A percentile compares a stretch with the other conserved stretches of the same genome.
phyloP scores from a whole-genome alignment of 2,113 vertebrate genomes.

The Taxidea taxus region DNA sequence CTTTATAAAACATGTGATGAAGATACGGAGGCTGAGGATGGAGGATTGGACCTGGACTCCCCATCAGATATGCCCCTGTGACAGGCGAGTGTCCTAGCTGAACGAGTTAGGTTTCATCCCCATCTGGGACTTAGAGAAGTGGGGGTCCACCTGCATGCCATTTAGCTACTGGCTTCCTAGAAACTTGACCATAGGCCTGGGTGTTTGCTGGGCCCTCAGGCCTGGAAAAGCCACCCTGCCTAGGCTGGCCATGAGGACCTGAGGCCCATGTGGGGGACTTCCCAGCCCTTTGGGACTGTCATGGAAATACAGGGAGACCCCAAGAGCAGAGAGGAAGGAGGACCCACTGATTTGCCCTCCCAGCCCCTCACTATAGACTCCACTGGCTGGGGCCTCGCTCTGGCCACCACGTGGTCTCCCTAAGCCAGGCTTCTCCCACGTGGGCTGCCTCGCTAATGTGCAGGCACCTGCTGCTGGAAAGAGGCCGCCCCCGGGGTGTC shows the following conservation, averaged over 20 bases:
- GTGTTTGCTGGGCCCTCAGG: neutral
- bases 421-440: neutral
- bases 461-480: neutral
- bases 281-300: fast-evolving
- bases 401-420: neutral
- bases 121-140: neutral
- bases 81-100: neutral
- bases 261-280: neutral
- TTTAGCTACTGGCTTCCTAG: neutral
- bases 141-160: fast-evolving
- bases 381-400: fast-evolving
- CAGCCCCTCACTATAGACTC: neutral
- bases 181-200: neutral
- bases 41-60: neutral
- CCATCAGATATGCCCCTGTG: fast-evolving
- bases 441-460: neutral
- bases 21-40: neutral
- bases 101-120: neutral
- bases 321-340: neutral
- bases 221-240: neutral
- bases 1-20: neutral
- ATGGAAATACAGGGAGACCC: neutral
- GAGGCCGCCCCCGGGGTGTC: neutral
- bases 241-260: neutral
- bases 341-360: fast-evolving